Base-by-base conservation (phyloP, 1,140 invertebrate species). In the Andrena cerasifolii region DNA sequence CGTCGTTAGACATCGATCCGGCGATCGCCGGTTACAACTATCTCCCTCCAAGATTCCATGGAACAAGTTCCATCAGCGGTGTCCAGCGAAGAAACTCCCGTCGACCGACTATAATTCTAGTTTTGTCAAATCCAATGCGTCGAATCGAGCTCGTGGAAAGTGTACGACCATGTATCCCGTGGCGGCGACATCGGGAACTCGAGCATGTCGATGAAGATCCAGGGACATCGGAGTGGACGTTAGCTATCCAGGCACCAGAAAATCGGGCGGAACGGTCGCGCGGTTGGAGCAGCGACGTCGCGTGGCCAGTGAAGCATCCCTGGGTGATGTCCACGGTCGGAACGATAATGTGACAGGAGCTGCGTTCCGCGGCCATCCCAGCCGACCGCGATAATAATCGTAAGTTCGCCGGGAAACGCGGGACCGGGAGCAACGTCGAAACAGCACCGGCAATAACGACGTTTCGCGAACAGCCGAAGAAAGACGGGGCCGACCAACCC, bases 341-440 rank as follows among this genome's bases (percentile, higher is more conserved):
- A 84, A 87, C 87, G 73, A 84, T 91, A 92, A 92, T 90, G 90
- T 88, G 91, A 92, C 91, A 91, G 88, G 65, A 59, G 82, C 84
- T 88, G 88, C 90, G 90, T 92, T 90, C 86, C 86, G 85, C 74
- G 84, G 83, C 86, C 86, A 81, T 86, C 79, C 82, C 45, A 83
- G 74, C 71, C 73, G 87, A 81, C 81, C 74, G 84, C 83, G 85
- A 91, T 89, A 88, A 89, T 90, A 91, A 91, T 76, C 73, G 73
- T 91, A 89, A 90, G 83, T 90, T 79, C 71, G 75, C 78, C 84
- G 71, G 76, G 70, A 88, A 82, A 76, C 36, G 82, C 70, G 62
- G 70, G 77, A 54, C 59, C 47, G 56, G 68, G 74, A 62, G 72
- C 58, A 18, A 53, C n/a, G 31, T 31, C 43, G 47, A 80, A 59